Evolutionary conservation across 2,797 vertebrate genomes (phyloP).

Genomic region (Steatocranus sp.): DNA sequence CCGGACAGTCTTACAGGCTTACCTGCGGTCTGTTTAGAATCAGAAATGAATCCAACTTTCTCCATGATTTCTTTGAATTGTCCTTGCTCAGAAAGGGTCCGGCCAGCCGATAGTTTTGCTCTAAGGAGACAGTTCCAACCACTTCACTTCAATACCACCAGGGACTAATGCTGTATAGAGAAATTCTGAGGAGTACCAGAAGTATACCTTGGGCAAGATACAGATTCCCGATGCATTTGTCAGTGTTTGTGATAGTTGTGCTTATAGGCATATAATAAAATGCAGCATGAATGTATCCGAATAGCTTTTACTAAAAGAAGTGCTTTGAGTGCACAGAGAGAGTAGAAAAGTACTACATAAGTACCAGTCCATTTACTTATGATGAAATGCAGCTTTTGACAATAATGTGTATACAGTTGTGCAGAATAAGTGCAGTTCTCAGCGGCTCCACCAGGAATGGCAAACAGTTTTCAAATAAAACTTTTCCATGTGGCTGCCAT

Average conservation of each 20-base stretch:
- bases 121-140: not conserved
- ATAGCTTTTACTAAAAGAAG: not conserved
- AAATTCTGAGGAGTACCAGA: not conserved
- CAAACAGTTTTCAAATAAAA: not conserved
- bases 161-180: not conserved
- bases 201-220: not conserved
- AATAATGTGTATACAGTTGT: not conserved
- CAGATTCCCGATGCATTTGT: not conserved
- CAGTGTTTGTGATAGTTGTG: not conserved
- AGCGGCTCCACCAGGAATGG: not conserved
- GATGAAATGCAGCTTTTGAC: not conserved
- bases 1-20: not conserved
- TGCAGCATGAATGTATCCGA: not conserved
- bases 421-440: not conserved
- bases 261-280: not conserved
- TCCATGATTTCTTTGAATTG: not conserved
- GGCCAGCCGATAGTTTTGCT: not conserved
- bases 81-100: not conserved
- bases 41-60: not conserved
- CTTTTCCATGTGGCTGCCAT: not conserved
- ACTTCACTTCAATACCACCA: not conserved
- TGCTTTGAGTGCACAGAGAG: not conserved
- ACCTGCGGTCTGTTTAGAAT: not conserved
- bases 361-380: not conserved
- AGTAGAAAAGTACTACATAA: not conserved